Percentiles rank a stretch among this genome's conserved stretches.
Evolutionary conservation across 2,888 invertebrate genomes (phyloP).

Genomic region (Hoplodrina blanda): DNA sequence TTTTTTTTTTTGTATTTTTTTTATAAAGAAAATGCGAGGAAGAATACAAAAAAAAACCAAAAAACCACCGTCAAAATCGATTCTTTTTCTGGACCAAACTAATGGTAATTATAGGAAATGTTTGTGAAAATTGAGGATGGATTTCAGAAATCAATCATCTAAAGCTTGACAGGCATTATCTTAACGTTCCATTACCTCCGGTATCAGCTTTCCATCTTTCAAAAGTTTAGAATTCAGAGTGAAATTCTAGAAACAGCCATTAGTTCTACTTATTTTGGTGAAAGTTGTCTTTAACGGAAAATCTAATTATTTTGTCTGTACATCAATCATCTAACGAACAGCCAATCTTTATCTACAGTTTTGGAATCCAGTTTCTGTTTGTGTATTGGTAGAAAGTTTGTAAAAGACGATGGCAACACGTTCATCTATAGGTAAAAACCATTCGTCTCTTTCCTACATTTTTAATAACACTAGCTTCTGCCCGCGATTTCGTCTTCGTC

Average conservation of each 20-base stretch:
- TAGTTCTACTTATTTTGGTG: conserved; percentile 5
- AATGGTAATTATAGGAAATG: too few relatives aligned
- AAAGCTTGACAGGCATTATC: neutral
- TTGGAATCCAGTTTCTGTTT: neutral
- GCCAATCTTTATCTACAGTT: neutral
- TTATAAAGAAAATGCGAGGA: too few relatives aligned
- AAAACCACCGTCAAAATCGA: too few relatives aligned
- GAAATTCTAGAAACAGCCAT: conserved; percentile 3
- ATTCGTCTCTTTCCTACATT: too few relatives aligned
- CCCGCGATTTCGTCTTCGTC: too few relatives aligned
- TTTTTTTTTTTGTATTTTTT: too few relatives aligned
- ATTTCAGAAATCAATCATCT: neutral
- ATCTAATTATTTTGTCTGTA: neutral
- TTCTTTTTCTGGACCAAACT: too few relatives aligned
- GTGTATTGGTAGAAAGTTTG: neutral
- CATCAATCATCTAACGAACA: conserved; percentile 20
- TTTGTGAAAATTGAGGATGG: neutral
- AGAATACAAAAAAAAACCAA: too few relatives aligned
- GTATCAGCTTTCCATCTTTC: conserved; percentile 5
- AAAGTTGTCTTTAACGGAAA: conserved; percentile 7
- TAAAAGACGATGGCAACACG: neutral
- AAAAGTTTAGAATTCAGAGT: conserved; percentile 6
- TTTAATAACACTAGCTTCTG: too few relatives aligned
- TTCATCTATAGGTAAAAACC: too few relatives aligned
- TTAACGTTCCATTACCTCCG: neutral